A percentile compares a stretch with the other conserved stretches of the same genome.
phyloP scores from a whole-genome alignment of 2,888 invertebrate species.

The Balanococcus diminutus region DNA sequence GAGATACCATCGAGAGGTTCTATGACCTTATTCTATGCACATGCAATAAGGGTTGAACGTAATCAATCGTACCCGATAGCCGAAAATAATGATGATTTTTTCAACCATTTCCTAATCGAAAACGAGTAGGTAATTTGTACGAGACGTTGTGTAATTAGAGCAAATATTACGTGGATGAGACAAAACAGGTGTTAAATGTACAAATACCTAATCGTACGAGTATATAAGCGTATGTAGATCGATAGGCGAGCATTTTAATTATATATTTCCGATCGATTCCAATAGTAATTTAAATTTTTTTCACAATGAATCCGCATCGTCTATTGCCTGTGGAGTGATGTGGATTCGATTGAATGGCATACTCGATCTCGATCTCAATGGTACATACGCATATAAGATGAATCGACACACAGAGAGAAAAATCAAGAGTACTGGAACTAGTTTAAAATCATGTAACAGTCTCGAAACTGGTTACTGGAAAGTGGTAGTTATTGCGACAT shows the following conservation, averaged over 20 bases:
- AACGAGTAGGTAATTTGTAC: neutral
- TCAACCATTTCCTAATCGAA: neutral
- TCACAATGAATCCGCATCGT: neutral
- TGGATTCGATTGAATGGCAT: too few species aligned
- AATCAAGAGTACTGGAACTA: neutral
- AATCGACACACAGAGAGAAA: neutral
- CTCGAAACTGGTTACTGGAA: conserved; percentile 38
- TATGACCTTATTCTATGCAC: neutral
- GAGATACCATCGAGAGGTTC: neutral
- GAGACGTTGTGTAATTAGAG: neutral
- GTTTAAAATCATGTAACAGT: conserved; percentile 36
- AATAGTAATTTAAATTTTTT: neutral
- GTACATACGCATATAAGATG: too few species aligned
- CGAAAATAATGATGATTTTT: neutral
- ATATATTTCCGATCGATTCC: neutral
- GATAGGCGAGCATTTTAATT: neutral
- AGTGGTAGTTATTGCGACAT: conserved; percentile 30
- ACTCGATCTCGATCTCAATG: too few species aligned
- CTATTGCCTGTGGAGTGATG: neutral
- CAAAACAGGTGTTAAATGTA: neutral
- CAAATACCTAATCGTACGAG: too few species aligned
- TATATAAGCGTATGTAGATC: too few species aligned
- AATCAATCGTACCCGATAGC: neutral
- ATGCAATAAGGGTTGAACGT: conserved; percentile 14
- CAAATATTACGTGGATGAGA: neutral